phyloP scores from a whole-genome alignment of 92 coral and sea anemone genomes.

The Bergia puertoricense region DNA sequence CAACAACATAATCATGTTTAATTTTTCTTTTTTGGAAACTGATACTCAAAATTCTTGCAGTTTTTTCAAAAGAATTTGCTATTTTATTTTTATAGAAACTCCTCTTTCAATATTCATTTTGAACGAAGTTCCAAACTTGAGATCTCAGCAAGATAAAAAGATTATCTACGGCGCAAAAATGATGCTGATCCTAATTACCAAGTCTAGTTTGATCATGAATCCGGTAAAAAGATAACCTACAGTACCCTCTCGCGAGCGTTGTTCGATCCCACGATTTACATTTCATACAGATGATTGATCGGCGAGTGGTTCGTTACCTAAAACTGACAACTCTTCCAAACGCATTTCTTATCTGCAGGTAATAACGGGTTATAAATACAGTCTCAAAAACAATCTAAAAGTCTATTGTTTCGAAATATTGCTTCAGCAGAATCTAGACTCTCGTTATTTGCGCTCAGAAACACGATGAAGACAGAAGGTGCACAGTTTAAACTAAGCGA shows the following conservation, averaged over 20 bases:
- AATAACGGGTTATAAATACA: too few species aligned
- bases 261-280: not conserved
- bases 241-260: not conserved
- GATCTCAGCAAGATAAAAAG: too few species aligned
- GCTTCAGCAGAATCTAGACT: not conserved
- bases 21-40: not conserved
- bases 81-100: too few species aligned
- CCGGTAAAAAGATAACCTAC: not conserved
- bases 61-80: too few species aligned
- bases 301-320: not conserved
- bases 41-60: not conserved
- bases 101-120: not conserved
- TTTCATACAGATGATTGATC: not conserved
- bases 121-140: too few species aligned
- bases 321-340: not conserved
- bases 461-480: not conserved
- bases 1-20: not conserved
- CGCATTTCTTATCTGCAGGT: not conserved
- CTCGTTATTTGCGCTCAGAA: not conserved
- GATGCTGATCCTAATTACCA: not conserved
- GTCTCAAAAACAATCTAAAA: not conserved
- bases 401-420: not conserved
- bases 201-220: not conserved
- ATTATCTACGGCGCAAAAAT: too few species aligned
- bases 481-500: not conserved